Evolutionary conservation across 2,888 invertebrate genomes (phyloP), one percentile per base, ranked within the genome.

Genomic region (Eupeodes latifasciatus): DNA sequence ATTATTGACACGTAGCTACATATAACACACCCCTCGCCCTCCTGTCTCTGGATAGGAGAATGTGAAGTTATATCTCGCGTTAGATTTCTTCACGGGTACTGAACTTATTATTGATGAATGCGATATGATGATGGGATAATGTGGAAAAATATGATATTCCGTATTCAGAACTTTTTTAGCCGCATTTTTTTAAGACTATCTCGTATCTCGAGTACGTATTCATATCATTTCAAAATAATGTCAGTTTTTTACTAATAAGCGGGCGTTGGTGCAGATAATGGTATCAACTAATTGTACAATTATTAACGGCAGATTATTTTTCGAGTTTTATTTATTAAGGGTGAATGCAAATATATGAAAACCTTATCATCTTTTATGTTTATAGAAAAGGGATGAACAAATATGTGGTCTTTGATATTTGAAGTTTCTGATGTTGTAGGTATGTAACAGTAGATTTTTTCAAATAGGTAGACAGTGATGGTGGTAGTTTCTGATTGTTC

Each of bases 251-350:
- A 88, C 81, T 88, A 88, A 88, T 88, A 88, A 88, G 86, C 85
- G 87, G 90, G 91, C 90, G 91, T 89, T 88, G 87, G 90, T 86
- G 90, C 89, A 90, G 90, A 90, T 91, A 91, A 92, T 91, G 90
- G 90, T 90, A 91, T 91, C 89, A 90, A 82, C 90, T 91, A 89
- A 89, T 91, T 91, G 91, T 90, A 81, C 90, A 91, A 92, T 92
- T 92, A 91, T 90, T 90, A 89, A 89, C 90, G 91, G 90, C 87
- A 89, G 91, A 91, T 92, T 92, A 92, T 89, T 61, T 91, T 91
- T 49, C 59, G 16, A 59, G 71, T 67, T 75, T 19, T 36, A 10
- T 14, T 55, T 55, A 19, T 69, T 34, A 49, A 47, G 61, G 61
- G 66, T 57, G 53, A 11, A 62, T 67, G 67, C 51, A 67, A 67